Percentiles rank a stretch among this genome's conserved stretches.
Conservation (phyloP, 2,797 vertebrate species). For the Epinephelus coioides region DNA sequence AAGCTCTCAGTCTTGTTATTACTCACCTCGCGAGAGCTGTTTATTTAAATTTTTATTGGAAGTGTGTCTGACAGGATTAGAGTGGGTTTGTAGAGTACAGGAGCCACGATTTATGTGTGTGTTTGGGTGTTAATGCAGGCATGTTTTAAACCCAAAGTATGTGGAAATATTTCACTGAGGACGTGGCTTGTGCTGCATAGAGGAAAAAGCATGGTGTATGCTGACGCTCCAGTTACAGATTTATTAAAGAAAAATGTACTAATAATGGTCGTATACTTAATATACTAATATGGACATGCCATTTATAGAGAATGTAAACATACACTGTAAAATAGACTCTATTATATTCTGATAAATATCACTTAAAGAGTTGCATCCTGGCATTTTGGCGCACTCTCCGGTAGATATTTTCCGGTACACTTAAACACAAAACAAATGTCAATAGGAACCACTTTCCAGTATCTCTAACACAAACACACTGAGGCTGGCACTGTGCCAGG, state of each 20-base stretch:
- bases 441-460: neutral
- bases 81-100: neutral
- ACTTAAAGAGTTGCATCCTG: neutral
- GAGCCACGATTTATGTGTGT: neutral
- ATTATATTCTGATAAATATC: neutral
- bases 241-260: neutral
- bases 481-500: neutral
- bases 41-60: neutral
- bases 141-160: conserved; percentile 2
- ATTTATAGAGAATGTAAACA: neutral
- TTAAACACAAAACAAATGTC: neutral
- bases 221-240: neutral
- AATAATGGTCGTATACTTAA: neutral
- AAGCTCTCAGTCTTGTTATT: conserved; percentile 32
- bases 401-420: neutral
- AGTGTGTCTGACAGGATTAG: neutral
- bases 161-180: conserved; percentile 22
- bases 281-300: neutral
- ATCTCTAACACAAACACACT: neutral
- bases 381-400: neutral
- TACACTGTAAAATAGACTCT: neutral
- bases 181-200: neutral
- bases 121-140: neutral
- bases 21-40: neutral
- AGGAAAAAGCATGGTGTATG: neutral